Percentiles rank a stretch among this genome's conserved stretches.
phyloP scores from a whole-genome alignment of 2,888 invertebrate genomes.

The Tipula lateralis region DNA sequence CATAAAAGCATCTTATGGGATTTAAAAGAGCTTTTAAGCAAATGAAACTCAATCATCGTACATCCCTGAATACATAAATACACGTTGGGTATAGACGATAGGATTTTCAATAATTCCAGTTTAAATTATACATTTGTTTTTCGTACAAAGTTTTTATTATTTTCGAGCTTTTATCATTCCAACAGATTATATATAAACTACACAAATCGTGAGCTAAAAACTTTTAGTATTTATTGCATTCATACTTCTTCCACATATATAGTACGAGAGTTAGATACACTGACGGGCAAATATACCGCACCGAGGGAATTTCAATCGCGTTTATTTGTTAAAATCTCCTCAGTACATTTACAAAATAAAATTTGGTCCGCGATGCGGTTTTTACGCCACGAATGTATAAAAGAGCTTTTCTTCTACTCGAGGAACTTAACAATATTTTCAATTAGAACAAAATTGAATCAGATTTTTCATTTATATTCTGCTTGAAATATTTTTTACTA shows the following conservation, averaged over 20 bases:
- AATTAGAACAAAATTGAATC: neutral
- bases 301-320: too few relatives aligned
- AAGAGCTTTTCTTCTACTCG: too few relatives aligned
- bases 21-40: constrained; percentile 11
- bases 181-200: neutral
- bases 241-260: too few relatives aligned
- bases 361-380: too few relatives aligned
- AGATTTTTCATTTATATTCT: neutral
- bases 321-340: too few relatives aligned
- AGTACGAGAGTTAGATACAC: too few relatives aligned
- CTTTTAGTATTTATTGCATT: neutral
- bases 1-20: neutral
- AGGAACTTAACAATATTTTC: neutral
- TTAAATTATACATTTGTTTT: neutral
- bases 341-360: too few relatives aligned
- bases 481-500: neutral
- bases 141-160: neutral
- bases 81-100: neutral
- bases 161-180: neutral
- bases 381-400: too few relatives aligned
- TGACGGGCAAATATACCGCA: neutral
- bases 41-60: neutral
- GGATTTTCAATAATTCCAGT: neutral
- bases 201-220: neutral
- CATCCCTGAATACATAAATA: neutral